Base-by-base conservation (phyloP, 2,888 invertebrate genomes). In the Epinotia nisella region DNA sequence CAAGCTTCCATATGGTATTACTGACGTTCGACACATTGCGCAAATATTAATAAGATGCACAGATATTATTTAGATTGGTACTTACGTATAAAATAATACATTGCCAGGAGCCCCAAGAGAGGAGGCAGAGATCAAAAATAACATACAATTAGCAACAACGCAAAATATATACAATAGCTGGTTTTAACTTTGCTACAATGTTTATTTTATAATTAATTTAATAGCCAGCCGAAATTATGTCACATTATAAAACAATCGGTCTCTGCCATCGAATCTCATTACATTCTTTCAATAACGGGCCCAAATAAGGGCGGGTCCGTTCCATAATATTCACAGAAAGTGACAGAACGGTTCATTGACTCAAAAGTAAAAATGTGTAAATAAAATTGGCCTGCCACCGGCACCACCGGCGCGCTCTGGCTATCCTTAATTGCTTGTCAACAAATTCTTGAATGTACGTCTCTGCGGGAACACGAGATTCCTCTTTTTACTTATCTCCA, bases 391-490 rank as follows among this genome's bases (percentile, higher is more conserved):
- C 76, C 79, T 74, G 81, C 79, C 80, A 76, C 80, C 78, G 81
- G 83, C 81, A 79, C 80, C 71, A 76, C 75, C 79, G 76, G 77
- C 49, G 81, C 82, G 81, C 81, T 76, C 80, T 78, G 81, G 70
- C 78, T 81, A 83, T 82, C 82, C 83, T 90, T 91, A 92, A 92
- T 92, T 91, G 90, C 87, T 88, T 91, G 90, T 90, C 92, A 90
- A 87, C 87, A 90, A 88, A 90, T 90, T 90, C 90, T 89, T 89
- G 85, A 91, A 90, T 90, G 90, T 85, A 85, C 88, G 85, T 81
- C 84, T 83, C 79, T 80, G 80, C 85, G 88, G 86, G 83, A 85
- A 81, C 83, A 85, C 86, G 82, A 79, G 84, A 88, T 87, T 87
- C 87, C 79, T 81, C 79, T 88, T 91, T 90, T 91, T 90, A 80